Percentiles rank a stretch among this genome's conserved stretches.
Conservation (phyloP, 2,797 vertebrate species). For the Chelon auratus region DNA sequence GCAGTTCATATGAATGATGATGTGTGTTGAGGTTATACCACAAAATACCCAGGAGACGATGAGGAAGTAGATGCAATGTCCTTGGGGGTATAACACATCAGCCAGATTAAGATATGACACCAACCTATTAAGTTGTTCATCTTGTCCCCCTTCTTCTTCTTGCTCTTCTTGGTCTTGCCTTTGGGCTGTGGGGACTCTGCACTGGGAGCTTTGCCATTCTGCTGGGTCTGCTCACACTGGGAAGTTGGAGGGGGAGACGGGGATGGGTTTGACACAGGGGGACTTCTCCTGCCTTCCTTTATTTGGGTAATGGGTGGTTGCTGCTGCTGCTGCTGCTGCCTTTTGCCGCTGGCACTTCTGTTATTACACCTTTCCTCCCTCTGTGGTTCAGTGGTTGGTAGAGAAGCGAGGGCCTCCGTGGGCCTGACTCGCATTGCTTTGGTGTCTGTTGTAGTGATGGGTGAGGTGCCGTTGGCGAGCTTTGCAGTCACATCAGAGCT, state of each 20-base stretch:
- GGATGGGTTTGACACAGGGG: constrained; percentile 76
- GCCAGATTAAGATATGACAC: constrained; percentile 21
- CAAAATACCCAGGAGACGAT: constrained; percentile 18
- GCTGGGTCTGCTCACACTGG: constrained; percentile 81
- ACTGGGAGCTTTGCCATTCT: constrained; percentile 83
- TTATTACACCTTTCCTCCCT: constrained; percentile 87
- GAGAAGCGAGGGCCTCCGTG: constrained; percentile 73
- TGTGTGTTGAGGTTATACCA: constrained; percentile 1
- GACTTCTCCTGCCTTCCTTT: constrained; percentile 87
- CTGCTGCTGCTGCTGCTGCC: constrained; percentile 74
- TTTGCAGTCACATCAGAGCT: constrained; percentile 49
- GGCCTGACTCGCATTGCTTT: constrained; percentile 71
- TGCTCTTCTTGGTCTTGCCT: constrained; percentile 93
- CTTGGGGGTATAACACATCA: not conserved
- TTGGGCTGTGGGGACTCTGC: constrained; percentile 93
- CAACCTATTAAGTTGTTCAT: constrained; percentile 93
- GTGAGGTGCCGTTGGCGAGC: constrained; percentile 65
- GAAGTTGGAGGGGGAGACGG: constrained; percentile 75
- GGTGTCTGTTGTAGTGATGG: constrained; percentile 65
- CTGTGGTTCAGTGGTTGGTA: constrained; percentile 72
- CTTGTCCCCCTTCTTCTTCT: constrained; percentile 97
- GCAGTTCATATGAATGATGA: constrained; percentile 1
- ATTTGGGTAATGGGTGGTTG: constrained; percentile 75
- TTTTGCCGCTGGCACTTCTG: constrained; percentile 84
- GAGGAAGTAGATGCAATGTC: constrained; percentile 6